phyloP scores from a whole-genome alignment of 2,113 vertebrate species.

The Salvelinus alpinus region DNA sequence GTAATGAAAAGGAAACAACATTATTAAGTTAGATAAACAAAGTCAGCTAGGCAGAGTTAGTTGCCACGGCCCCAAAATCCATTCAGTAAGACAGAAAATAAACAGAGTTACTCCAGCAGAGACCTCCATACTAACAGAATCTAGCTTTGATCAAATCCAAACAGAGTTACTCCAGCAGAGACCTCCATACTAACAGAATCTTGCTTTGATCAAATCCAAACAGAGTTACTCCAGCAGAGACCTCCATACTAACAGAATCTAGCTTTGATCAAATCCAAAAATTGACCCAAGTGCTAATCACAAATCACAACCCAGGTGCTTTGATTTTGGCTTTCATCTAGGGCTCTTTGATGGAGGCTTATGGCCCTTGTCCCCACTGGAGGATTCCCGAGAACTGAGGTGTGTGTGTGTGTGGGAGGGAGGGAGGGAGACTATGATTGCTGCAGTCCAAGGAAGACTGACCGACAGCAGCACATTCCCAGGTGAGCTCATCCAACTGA shows the following conservation, averaged over 20 bases:
- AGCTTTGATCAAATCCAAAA: constrained; percentile 3
- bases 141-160: no score
- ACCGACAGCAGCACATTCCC: background rate
- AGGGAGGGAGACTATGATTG: constrained; percentile 28
- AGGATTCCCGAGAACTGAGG: background rate
- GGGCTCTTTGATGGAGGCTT: constrained; percentile 7
- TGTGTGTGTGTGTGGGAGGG: background rate
- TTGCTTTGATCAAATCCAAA: constrained; percentile 5
- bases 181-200: background rate
- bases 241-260: no score
- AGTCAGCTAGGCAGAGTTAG: background rate
- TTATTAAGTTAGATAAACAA: background rate
- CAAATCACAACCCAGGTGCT: constrained; percentile 14
- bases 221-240: no score
- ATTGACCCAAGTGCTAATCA: constrained; percentile 22
- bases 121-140: no score
- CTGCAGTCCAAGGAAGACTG: no score
- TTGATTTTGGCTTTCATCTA: constrained; percentile 8
- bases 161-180: background rate
- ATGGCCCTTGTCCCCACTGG: background rate
- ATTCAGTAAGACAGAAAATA: no score
- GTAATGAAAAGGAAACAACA: background rate
- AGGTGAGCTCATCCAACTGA: background rate
- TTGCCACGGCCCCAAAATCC: background rate
- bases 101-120: no score